phyloP scores from a whole-genome alignment of 1,140 invertebrate genomes.

The Triops cancriformis region DNA sequence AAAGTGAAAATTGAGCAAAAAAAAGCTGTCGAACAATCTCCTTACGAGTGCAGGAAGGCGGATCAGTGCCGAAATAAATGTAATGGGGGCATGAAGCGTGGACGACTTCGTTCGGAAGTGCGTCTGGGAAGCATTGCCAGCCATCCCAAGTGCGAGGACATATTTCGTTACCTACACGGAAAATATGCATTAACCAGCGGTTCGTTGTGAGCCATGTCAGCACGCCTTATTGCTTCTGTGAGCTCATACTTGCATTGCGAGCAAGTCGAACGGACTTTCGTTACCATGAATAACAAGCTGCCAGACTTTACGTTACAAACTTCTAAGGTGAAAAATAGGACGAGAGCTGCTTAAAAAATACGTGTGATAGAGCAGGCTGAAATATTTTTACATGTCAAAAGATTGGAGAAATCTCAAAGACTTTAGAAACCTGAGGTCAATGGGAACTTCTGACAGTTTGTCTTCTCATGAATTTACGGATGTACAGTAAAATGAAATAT shows the following conservation, averaged over 20 bases:
- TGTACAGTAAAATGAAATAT: too few relatives aligned
- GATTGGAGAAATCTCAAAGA: too few relatives aligned
- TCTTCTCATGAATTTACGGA: too few relatives aligned
- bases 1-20: not conserved
- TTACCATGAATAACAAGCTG: not conserved
- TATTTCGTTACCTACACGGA: slow-evolving; percentile 17
- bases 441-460: too few relatives aligned
- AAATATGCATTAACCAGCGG: not conserved
- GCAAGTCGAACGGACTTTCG: not conserved
- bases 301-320: too few relatives aligned
- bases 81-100: slow-evolving; percentile 37
- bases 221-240: not conserved
- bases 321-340: too few relatives aligned
- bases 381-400: too few relatives aligned
- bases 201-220: not conserved
- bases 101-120: slow-evolving; percentile 30
- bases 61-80: slow-evolving; percentile 37
- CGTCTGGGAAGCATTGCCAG: slow-evolving; percentile 42
- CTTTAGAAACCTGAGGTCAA: too few relatives aligned
- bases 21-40: slow-evolving; percentile 6
- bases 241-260: not conserved
- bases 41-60: slow-evolving; percentile 38
- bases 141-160: slow-evolving; percentile 45
- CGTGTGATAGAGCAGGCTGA: too few relatives aligned
- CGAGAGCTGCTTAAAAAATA: too few relatives aligned